Evolutionary conservation across 2,797 vertebrate species (phyloP).

Genomic region (Manis javanica): DNA sequence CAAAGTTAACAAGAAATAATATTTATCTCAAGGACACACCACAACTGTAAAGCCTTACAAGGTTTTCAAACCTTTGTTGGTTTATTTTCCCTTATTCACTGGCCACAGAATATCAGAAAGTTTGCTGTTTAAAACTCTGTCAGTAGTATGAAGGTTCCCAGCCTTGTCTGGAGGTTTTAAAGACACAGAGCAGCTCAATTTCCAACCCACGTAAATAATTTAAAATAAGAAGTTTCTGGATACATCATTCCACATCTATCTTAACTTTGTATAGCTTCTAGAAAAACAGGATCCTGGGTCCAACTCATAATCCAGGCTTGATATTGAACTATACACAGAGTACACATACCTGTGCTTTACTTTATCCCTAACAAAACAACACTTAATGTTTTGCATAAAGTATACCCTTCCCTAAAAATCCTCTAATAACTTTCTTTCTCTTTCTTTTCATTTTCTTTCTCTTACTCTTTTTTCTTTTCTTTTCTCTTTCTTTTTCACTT

Average conservation of each 20-base stretch:
- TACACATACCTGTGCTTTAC: background rate
- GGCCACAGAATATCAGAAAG: background rate
- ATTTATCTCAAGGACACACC: background rate
- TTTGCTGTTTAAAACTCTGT: background rate
- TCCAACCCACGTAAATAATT: background rate
- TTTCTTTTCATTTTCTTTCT: background rate
- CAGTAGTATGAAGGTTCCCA: background rate
- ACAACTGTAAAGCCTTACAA: background rate
- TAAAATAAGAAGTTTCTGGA: background rate
- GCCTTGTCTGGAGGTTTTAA: background rate
- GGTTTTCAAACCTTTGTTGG: no score
- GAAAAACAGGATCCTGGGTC: background rate
- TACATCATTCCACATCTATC: background rate
- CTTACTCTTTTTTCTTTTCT: background rate
- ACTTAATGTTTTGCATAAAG: background rate
- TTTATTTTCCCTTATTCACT: background rate
- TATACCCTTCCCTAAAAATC: background rate
- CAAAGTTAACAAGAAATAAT: slow-evolving; percentile 19
- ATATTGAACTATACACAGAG: background rate
- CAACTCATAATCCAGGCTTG: background rate
- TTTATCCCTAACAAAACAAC: background rate
- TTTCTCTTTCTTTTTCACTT: no score
- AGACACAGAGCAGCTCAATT: background rate
- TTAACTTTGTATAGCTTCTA: background rate
- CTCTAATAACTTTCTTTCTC: background rate